A percentile compares a stretch with the other conserved stretches of the same genome.
These are phyloP conservation scores for Pammene fasciana DNA, from an alignment of 2,888 invertebrate genomes.

Conservation along the genomic window DNA sequence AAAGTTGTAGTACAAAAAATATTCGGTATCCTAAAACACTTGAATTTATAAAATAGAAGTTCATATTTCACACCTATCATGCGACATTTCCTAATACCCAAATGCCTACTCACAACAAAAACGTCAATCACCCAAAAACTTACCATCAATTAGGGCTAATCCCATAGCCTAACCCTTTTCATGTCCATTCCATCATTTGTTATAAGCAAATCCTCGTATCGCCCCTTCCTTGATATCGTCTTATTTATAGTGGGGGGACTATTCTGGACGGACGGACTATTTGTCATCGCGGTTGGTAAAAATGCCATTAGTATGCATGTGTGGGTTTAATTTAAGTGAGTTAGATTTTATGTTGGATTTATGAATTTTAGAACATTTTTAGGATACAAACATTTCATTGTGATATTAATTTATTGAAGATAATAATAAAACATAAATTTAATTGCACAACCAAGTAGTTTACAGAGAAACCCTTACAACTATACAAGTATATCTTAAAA, in stretches of 20 bases:
- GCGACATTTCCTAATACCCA: slow-evolving; percentile 2
- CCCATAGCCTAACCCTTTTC: slow-evolving; percentile 66
- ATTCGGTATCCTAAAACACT: no score
- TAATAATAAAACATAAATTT: no score
- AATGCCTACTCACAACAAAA: slow-evolving; percentile 14
- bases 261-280: slow-evolving; percentile 73
- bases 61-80: background rate
- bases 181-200: slow-evolving; percentile 80
- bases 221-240: slow-evolving; percentile 72
- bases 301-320: slow-evolving; percentile 39
- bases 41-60: background rate
- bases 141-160: slow-evolving; percentile 56
- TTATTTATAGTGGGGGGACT: slow-evolving; percentile 81
- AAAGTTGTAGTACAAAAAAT: no score
- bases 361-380: no score
- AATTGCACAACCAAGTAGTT: no score
- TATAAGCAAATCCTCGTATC: slow-evolving; percentile 68
- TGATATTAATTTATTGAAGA: no score
- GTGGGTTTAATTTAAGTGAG: background rate
- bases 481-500: no score
- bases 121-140: slow-evolving; percentile 46
- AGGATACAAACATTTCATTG: no score
- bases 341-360: background rate
- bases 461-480: no score
- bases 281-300: slow-evolving; percentile 69